Evolutionary conservation across 2,888 invertebrate genomes (phyloP).

Genomic region (Sesia apiformis): DNA sequence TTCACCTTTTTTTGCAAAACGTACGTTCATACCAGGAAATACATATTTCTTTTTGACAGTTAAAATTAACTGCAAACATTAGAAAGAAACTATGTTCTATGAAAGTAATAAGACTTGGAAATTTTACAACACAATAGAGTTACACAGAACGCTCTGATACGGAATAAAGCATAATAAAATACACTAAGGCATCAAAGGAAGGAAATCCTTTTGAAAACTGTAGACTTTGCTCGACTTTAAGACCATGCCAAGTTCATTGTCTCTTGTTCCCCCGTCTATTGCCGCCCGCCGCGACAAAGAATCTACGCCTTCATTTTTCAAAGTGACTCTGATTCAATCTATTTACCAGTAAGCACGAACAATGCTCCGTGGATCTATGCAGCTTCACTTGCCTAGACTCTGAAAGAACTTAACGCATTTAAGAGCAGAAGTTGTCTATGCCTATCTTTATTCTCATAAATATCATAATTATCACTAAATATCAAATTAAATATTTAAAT

Average conservation of each 20-base stretch:
- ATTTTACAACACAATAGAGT: no score
- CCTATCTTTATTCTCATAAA: no score
- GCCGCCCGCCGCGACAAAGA: constrained; percentile 16
- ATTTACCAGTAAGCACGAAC: constrained; percentile 21
- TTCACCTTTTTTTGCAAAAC: no score
- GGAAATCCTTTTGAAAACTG: constrained; percentile 2
- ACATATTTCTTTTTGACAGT: no score
- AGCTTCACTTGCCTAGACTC: not conserved
- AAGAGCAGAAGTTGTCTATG: not conserved
- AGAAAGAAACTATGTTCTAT: no score
- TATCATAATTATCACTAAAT: no score
- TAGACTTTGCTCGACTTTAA: constrained; percentile 2
- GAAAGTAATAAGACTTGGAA: no score
- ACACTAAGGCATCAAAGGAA: not conserved
- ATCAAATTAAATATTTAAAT: no score
- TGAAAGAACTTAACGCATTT: constrained; percentile 1
- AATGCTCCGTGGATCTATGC: constrained; percentile 5
- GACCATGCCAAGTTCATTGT: constrained; percentile 22
- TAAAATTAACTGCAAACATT: no score
- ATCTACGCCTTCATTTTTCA: constrained; percentile 42
- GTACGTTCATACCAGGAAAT: no score
- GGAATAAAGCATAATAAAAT: not conserved
- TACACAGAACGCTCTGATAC: no score
- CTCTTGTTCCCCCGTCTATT: constrained; percentile 7
- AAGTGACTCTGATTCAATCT: constrained; percentile 48